Evolutionary conservation across 2,888 invertebrate genomes (phyloP), one percentile per base, ranked within the genome.

Genomic region (Caenorhabditis sp.): DNA sequence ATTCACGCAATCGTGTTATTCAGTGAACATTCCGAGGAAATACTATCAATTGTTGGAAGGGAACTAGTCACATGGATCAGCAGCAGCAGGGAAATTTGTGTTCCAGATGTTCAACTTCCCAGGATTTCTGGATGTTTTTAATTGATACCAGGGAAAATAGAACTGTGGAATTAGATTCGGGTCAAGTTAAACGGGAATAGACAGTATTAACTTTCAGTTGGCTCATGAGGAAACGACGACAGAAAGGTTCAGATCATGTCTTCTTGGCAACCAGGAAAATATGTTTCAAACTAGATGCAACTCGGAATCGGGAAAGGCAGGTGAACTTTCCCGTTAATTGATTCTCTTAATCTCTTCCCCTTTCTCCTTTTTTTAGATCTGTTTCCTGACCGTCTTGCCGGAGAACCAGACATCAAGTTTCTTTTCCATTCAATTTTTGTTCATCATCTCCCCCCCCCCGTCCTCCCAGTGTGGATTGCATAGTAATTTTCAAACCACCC

Each of bases 401-500:
- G 60, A 65, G 65, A 67, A 67, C 61, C 40, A 76, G 67, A 76
- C 76, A 61, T 76, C 44, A 76, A 74, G 70, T 28, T 50, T 56
- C 50, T 47, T 24, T n/a, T 67, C 58, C 51, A 74, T 74, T 74
- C 65, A 65, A 74, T 74, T 74, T n/a, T 74, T 65, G 74, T 74
- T 74, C 65, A n/a, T n/a, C n/a, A n/a, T n/a, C n/a, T n/a, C n/a
- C n/a, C n/a, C n/a, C n/a, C n/a, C n/a, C n/a, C n/a, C n/a, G n/a
- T n/a, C 56, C 58, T 37, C 60, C 74, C 74, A 58, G 72, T 74
- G n/a, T n/a, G 58, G 67, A 76, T 76, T 76, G 76, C 76, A 76
- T 76, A 76, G 68, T 67, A 76, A 76, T 76, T 76, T 76, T 67
- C 67, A 76, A 76, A 76, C 67, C 60, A 51, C 76, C 67, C 76